phyloP scores from a whole-genome alignment of 2,113 vertebrate species.

The Microcebus murinus region DNA sequence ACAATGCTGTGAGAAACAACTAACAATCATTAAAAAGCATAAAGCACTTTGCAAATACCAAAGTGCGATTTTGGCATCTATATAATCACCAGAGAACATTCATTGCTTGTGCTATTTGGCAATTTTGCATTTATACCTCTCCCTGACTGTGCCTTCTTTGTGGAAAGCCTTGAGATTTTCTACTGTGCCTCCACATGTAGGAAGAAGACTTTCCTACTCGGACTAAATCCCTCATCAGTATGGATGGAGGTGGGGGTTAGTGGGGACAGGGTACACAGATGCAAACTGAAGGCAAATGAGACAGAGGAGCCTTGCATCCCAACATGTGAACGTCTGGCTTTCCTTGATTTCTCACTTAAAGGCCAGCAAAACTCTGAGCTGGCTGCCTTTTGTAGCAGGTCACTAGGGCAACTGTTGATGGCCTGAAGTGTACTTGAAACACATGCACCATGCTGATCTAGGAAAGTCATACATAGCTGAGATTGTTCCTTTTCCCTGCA shows the following conservation, averaged over 20 bases:
- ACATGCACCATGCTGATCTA: background rate
- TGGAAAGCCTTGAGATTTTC: conserved; percentile 1
- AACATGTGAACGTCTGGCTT: background rate
- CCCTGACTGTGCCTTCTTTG: background rate
- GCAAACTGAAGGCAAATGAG: background rate
- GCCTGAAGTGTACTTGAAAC: background rate
- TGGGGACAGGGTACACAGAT: background rate
- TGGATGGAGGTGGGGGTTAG: background rate
- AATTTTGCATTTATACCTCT: conserved; percentile 5
- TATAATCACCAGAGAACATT: conserved; percentile 57
- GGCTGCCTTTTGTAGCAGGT: background rate
- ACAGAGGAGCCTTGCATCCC: background rate
- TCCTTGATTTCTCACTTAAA: background rate
- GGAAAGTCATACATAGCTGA: background rate
- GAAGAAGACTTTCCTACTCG: background rate
- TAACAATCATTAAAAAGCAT: conserved; percentile 48
- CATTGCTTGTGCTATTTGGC: conserved; percentile 74
- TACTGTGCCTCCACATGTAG: background rate
- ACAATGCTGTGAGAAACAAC: conserved; percentile 45
- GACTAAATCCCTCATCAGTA: background rate
- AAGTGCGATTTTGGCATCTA: conserved; percentile 76
- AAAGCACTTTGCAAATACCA: conserved; percentile 62
- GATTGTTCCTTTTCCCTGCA: background rate
- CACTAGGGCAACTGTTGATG: background rate
- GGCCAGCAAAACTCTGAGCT: background rate